Base-by-base conservation (phyloP, 2,797 vertebrate species). In the Eurystomus glaucurus region DNA sequence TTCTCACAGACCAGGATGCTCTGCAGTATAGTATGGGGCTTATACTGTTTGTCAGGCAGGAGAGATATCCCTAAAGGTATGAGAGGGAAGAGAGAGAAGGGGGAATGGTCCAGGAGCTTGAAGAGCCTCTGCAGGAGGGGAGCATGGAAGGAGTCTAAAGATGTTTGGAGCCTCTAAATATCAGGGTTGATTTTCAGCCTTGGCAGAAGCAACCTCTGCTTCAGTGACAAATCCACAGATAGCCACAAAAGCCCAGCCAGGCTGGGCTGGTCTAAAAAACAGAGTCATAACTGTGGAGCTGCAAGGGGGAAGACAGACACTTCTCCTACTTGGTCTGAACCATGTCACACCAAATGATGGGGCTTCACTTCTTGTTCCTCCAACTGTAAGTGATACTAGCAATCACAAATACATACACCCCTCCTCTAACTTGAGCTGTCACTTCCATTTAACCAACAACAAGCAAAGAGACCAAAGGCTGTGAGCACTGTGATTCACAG, bases 281-380 rank as follows among this genome's bases (percentile, higher is more conserved):
- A 58, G 22, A 69, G 28, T 33, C 37, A 52, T 28, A 89, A 82
- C 15, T 21, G 37, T 37, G 50, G 81, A 52, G 48, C 11, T 57
- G 37, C 2, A 1, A 58, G 28, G 18, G 7, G 12, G 39, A 66
- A 66, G 29, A 37, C 3, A 64, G 29, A 31, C 2, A 0, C n/a
- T 91, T 80, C 17, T 81, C 20, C 46, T 5, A 8, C 23, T 51
- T 35, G 61, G 9, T 68, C 68, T 64, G 81, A 77, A 13, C 20
- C 0, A 0, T 25, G 35, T 48, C 76, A 75, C 62, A 74, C 23
- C 68, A 45, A 64, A 60, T 14, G 17, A 60, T 11, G 31, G 12
- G 28, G 10, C 10, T 80, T 64, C 58, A 50, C 11, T 31, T 68
- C 78, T 61, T 57, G 11, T 9, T 25, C 9, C 26, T 87, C 20